Evolutionary conservation across 1,140 invertebrate species (phyloP).

Genomic region (Temnothorax longispinosus): DNA sequence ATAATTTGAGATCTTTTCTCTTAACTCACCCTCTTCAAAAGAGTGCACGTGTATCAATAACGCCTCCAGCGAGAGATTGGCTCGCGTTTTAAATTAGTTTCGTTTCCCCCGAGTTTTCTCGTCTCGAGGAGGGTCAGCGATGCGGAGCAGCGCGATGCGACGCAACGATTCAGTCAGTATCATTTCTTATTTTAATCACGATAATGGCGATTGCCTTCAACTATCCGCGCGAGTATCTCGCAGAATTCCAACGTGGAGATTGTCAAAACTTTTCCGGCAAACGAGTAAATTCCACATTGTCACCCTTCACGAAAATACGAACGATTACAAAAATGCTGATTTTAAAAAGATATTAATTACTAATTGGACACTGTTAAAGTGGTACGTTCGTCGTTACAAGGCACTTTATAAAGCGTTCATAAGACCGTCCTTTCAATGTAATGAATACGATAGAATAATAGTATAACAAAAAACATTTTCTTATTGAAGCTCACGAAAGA

Average conservation of each 20-base stretch:
- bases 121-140: neutral
- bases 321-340: neutral
- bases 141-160: constrained; percentile 10
- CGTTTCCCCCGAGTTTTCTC: neutral
- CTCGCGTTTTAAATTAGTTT: constrained; percentile 65
- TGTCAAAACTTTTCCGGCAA: constrained; percentile 34
- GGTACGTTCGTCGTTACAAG: neutral
- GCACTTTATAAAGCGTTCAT: neutral
- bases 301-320: neutral
- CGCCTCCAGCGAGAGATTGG: neutral
- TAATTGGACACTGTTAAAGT: constrained; percentile 31
- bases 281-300: neutral
- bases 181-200: constrained; percentile 71
- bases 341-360: constrained; percentile 47
- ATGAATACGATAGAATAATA: neutral
- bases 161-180: constrained; percentile 25
- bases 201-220: constrained; percentile 51
- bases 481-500: neutral
- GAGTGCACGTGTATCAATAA: neutral
- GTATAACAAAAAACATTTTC: neutral
- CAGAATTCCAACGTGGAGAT: neutral
- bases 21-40: neutral
- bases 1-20: neutral
- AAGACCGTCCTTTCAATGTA: neutral
- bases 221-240: constrained; percentile 16